Percentiles rank a stretch among this genome's conserved stretches.
phyloP scores from a whole-genome alignment of 2,113 vertebrate species.

The Prolemur simus region DNA sequence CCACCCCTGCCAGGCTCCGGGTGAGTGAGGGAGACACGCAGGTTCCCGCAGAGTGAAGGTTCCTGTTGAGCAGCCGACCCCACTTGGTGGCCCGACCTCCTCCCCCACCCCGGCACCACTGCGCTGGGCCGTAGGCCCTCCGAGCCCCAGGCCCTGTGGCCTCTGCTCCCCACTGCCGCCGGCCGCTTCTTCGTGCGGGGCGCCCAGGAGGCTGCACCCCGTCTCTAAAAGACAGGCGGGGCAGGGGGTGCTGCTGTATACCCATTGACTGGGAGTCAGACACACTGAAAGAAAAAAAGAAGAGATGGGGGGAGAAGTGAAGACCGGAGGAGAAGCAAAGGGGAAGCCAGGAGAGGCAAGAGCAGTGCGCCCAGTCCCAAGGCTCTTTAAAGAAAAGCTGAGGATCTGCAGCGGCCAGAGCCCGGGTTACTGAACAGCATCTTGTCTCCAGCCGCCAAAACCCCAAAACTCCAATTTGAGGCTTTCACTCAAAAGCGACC shows the following conservation, averaged over 20 bases:
- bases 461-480: neutral
- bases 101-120: neutral
- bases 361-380: neutral
- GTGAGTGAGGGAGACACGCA: neutral
- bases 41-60: neutral
- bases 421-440: neutral
- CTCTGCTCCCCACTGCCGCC: rapidly evolving
- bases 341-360: neutral
- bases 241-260: neutral
- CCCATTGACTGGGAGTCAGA: neutral
- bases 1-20: neutral
- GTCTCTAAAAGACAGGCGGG: neutral
- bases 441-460: neutral
- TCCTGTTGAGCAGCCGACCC: constrained; percentile 33
- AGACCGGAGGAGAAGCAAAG: no score
- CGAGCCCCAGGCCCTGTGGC: neutral
- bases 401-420: neutral
- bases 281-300: neutral
- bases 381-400: neutral
- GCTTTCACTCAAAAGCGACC: neutral
- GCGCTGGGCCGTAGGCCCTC: neutral
- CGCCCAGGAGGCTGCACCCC: neutral
- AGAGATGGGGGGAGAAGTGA: neutral
- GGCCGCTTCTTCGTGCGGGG: rapidly evolving
- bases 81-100: neutral